Evolutionary conservation across 2,888 invertebrate genomes (phyloP), one percentile per base, ranked within the genome.

Genomic region (Nebria brevicollis): DNA sequence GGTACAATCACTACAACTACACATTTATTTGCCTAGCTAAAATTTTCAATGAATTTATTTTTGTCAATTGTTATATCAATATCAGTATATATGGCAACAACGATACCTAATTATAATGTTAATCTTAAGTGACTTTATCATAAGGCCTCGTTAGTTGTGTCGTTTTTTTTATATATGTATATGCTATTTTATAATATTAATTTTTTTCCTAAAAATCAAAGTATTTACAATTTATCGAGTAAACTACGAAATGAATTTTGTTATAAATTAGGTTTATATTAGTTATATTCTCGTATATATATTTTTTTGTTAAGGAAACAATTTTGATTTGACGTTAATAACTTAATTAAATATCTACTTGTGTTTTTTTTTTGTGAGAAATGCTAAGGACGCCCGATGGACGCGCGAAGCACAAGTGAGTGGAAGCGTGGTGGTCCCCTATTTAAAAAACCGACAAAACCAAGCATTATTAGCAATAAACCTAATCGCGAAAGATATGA

Each of bases 351-450:
- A 34, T 34, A 11, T 72, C 25, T 75, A 79, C 54, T 15, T 70
- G 80, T 80, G 75, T 80, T 20, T 20, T 64, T 34, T 80, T 20
- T 20, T 64, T 34, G 26, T 54, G 54, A 54, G 54, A 54, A 54
- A 68, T 79, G 79, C 79, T 54, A 79, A 72, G 26, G 10, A 74
- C 79, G 79, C 43, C 8, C 20, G 42, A n/a, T n/a, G 5, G 43
- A 75, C 80, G 80, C 26, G 54, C 66, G 75, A 80, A 80, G 80
- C 80, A 80, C 80, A 34, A 78, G 75, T 80, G 75, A 64, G 80
- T 80, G 80, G 80, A 80, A 80, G 80, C 80, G 80, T 80, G 80
- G 75, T 80, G 80, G 80, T 80, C 80, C 80, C 80, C 80, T 80
- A 80, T 80, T 79, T 75, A 80, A 80, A 80, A 68, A 70, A 80